Conservation (phyloP, 2,888 invertebrate species). For the Trachelus stipa region DNA sequence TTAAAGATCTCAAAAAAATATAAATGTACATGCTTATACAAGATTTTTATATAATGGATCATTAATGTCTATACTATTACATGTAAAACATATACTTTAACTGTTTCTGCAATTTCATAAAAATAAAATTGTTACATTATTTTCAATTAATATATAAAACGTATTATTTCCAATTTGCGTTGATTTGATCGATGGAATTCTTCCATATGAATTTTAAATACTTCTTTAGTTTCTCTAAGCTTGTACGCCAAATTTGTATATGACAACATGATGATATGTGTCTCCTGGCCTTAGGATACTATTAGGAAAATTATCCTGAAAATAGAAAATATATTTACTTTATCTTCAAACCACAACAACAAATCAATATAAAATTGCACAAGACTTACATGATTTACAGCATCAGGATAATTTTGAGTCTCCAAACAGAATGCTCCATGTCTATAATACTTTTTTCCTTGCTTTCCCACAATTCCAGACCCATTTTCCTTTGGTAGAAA, state of each 20-base stretch:
- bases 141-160: constrained; percentile 10
- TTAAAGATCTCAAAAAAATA: neutral
- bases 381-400: constrained; percentile 81
- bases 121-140: neutral
- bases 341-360: constrained; percentile 13
- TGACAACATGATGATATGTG: constrained; percentile 77
- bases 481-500: constrained; percentile 73
- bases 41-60: neutral
- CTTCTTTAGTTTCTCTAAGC: constrained; percentile 23
- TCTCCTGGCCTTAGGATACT: constrained; percentile 79
- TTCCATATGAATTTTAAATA: neutral
- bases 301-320: constrained; percentile 81
- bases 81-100: neutral
- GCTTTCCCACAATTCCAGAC: constrained; percentile 75
- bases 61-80: neutral
- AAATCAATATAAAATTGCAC: constrained; percentile 31
- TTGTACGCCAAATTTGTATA: constrained; percentile 77
- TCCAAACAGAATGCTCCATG: constrained; percentile 90
- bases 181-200: neutral
- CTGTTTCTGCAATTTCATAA: neutral
- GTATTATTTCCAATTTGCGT: neutral
- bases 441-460: constrained; percentile 75
- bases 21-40: neutral
- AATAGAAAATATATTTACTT: constrained; percentile 42
- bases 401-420: constrained; percentile 94